Base-by-base conservation (phyloP, 1,140 invertebrate species). In the Drosophila jambulina region DNA sequence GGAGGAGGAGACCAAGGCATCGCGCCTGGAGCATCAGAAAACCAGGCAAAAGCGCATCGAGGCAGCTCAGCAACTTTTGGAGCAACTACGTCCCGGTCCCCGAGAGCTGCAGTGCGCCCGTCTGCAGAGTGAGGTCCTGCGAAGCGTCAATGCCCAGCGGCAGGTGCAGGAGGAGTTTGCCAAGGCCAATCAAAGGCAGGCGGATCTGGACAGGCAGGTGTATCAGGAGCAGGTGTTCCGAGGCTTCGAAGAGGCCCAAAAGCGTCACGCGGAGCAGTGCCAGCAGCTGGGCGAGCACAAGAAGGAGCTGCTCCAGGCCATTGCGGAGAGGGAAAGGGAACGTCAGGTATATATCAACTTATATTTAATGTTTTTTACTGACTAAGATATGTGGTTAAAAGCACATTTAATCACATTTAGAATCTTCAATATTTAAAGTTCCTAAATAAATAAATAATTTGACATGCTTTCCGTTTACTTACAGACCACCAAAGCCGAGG, bases 31-130 rank as follows among this genome's bases (percentile, higher is more conserved):
- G 51, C 81, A 84, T 12, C 54, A 42, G 2, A 53, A 23, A 23
- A 40, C 13, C 64, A 78, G 23, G 27, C 42, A 25, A n/a, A 48
- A 69, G 12, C 85, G 85, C 27, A 86, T 92, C 1, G 80, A 80
- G 17, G 80, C 87, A 7, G 91, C 91, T 3, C 78, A 93, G 27
- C 56, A 81, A 29, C 29, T 92, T 15, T 60, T 93, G 17, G 80
- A 93, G 58, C 74, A 88, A 67, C 68, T 93, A 29, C 83, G 84
- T 43, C 84, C 81, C 13, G 92, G 92, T 6, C 91, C 92, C 4
- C 61, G 88, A 0, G 80, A 91, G 36, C 49, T 93, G 10, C 78
- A 91, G 8, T 82, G 79, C 29, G 92, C 92, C 43, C 69, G 70
- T 8, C 42, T 88, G 10, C 88, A 91, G 48, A 91, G 92, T 43